Base-by-base conservation (phyloP, 2,888 invertebrate genomes). In the Mayetiola destructor region DNA sequence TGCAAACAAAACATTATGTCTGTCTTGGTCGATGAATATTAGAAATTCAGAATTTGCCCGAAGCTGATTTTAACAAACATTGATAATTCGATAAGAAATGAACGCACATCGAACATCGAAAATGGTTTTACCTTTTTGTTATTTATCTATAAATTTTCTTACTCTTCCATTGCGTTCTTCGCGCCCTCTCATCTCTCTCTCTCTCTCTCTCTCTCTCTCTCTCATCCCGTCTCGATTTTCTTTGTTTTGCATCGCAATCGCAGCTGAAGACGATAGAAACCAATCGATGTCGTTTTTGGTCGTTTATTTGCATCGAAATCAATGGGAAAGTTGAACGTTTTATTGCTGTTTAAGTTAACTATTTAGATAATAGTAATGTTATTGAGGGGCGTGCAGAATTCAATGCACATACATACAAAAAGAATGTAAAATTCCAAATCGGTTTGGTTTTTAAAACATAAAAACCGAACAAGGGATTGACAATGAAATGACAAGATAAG, bases 231-330 rank as follows among this genome's bases (percentile, higher is more conserved):
- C 23, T 23, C 8, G 9, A 23, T 12, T 14, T n/a, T 21, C 14
- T 21, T 42, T 14, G 48, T 16, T 48, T 18, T 27, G n/a, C n/a
- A n/a, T n/a, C 12, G 32, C 32, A 32, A 32, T 9, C 12, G 12
- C 32, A 32, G 23, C n/a, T 27, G 6, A n/a, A 42, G 27, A 14
- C n/a, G 6, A 6, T 23, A 48, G 27, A 27, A 48, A 48, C 48
- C 48, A 48, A 48, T 48, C 29, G 48, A 48, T 27, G 48, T 48
- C 48, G 48, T 27, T n/a, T n/a, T n/a, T 48, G 48, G 48, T 27
- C 48, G 48, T n/a, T 48, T 27, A 48, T 27, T n/a, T 48, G 27
- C 4, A 37, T n/a, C 42, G 42, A 42, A 14, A 23, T 14, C n/a
- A 37, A 4, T 16, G 23, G 16, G 23, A 48, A 27, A 5, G 14